Base-by-base conservation (phyloP, 1,140 invertebrate species). In the Euura saliciscinereae region DNA sequence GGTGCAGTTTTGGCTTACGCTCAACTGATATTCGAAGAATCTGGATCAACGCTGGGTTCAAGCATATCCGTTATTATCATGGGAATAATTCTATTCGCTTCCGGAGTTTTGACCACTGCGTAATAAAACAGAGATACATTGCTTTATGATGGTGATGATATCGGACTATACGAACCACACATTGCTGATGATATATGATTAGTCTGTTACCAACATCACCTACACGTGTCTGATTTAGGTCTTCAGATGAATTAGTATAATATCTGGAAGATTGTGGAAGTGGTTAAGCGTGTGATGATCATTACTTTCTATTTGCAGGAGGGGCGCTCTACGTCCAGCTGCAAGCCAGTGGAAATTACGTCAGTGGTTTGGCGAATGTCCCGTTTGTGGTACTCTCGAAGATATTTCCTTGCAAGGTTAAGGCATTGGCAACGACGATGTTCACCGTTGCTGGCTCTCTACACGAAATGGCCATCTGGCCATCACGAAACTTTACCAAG, bases 271-370 rank as follows among this genome's bases (percentile, higher is more conserved):
- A 28, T 28, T 28, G 28, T 28, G 28, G 28, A 28, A 28, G 28
- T 28, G 28, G 28, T 28, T 28, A 28, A 28, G 28, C 28, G 28
- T 28, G 28, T 28, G 28, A 28, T 28, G 28, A 28, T 11, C 10
- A 59, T 11, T 59, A 8, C 8, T 59, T 59, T 28, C 13, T 80
- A 90, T 88, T 67, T 79, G 91, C 28, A 28, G 28, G 28, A 74
- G 85, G 87, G 72, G 88, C 68, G 81, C 80, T 44, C 75, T 78
- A 84, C 78, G 88, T 86, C 72, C 78, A 74, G 0, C 11, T 74
- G 4, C 2, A 28, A 0, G 6, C 10, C 0, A 6, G 6, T 5
- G 1, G 6, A 0, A 45, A 13, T n/a, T 3, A 67, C 8, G 13
- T 44, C 43, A 67, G 28, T 42, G 66, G 43, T 3, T 28, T 67